Conservation (phyloP, 1,140 invertebrate species). For the Triops longicaudatus region DNA sequence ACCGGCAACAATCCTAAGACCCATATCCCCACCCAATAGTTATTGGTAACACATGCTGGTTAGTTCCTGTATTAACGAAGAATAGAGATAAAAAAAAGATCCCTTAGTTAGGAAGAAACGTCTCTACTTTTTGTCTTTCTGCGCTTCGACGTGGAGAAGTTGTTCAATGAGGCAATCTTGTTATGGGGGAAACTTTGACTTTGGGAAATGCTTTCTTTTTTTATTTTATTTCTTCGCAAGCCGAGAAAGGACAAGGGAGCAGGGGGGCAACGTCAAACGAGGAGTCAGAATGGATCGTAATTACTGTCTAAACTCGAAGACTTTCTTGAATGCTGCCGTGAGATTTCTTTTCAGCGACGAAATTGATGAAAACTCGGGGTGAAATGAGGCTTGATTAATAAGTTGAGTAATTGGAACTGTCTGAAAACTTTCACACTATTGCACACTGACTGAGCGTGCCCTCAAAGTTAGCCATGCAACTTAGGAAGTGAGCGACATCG, state of each 20-base stretch:
- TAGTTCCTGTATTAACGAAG: neutral
- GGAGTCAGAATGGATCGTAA: neutral
- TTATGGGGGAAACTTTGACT: neutral
- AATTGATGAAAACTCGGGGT: neutral
- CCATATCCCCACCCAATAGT: neutral
- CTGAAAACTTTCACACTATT: neutral
- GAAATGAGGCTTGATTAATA: neutral
- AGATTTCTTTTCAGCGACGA: neutral
- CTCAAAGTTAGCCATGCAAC: too few species aligned
- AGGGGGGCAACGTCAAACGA: neutral
- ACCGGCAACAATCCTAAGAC: neutral
- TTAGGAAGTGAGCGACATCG: too few species aligned
- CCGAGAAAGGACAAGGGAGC: too few species aligned
- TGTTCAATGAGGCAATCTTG: neutral
- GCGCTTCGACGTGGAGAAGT: neutral
- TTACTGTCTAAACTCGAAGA: neutral
- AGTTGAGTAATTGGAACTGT: constrained; percentile 4
- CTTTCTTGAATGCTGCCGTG: neutral
- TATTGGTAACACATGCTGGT: constrained; percentile 12
- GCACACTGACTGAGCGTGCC: neutral
- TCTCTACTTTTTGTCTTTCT: neutral
- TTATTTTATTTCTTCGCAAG: too few species aligned
- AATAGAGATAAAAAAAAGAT: neutral
- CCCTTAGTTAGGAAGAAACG: neutral
- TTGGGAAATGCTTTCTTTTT: neutral